Conservation (phyloP, 2,888 invertebrate genomes). For the Argynnis bischoffii region DNA sequence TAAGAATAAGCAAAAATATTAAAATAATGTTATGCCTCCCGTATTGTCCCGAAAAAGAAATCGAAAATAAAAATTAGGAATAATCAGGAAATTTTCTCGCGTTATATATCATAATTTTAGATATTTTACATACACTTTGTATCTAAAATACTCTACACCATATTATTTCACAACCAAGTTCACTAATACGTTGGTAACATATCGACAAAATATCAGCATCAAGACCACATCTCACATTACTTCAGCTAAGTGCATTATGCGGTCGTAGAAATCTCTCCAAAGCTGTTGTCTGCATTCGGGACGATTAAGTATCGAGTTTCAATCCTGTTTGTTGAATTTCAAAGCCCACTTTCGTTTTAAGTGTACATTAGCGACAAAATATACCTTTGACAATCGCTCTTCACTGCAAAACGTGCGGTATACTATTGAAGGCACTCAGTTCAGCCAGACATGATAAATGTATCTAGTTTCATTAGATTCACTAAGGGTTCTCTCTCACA, state of each 20-base stretch:
- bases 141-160: no score
- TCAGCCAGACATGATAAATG: not conserved
- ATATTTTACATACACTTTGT: no score
- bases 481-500: no score
- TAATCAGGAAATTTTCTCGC: no score
- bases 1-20: no score
- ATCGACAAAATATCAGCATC: constrained; percentile 5
- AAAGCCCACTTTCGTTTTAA: constrained; percentile 42
- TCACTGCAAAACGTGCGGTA: constrained; percentile 23
- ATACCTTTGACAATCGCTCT: constrained; percentile 29
- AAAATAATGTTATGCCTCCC: no score
- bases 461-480: no score
- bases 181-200: not conserved
- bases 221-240: constrained; percentile 42
- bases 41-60: no score
- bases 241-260: constrained; percentile 47
- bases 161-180: no score
- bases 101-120: no score
- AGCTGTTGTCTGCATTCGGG: constrained; percentile 45
- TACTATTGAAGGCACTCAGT: constrained; percentile 13
- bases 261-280: constrained; percentile 45
- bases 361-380: constrained; percentile 34
- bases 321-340: constrained; percentile 44
- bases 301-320: constrained; percentile 42
- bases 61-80: no score